phyloP scores from a whole-genome alignment of 2,888 invertebrate species.

The Flabesymbios commensalis region DNA sequence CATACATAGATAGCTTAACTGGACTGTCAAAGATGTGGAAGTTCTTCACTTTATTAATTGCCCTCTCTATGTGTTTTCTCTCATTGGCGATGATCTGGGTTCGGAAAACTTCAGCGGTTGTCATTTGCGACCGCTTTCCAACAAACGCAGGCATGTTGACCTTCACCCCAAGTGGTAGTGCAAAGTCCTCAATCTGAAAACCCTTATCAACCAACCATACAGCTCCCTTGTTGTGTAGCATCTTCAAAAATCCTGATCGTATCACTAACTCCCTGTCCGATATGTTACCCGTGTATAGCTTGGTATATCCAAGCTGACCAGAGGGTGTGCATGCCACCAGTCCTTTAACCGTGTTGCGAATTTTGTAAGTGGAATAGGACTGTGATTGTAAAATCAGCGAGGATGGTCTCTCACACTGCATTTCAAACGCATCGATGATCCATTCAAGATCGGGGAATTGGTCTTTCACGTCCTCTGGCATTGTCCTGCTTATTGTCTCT shows the following conservation, averaged over 20 bases:
- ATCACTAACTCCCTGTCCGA: constrained; percentile 12
- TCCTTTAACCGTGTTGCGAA: constrained; percentile 10
- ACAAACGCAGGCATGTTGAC: constrained; percentile 15
- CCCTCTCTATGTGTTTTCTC: not conserved
- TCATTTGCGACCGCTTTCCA: constrained; percentile 9
- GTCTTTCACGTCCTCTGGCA: constrained; percentile 10
- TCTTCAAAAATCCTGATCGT: constrained; percentile 9
- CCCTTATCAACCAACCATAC: constrained; percentile 16
- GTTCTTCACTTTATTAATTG: not conserved
- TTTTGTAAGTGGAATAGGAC: constrained; percentile 12
- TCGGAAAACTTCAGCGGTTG: constrained; percentile 4
- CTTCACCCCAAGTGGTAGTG: constrained; percentile 9
- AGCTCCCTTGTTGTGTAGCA: constrained; percentile 5
- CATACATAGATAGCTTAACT: not conserved
- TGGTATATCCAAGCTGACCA: constrained; percentile 15
- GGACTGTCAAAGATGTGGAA: not conserved
- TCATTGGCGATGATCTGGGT: constrained; percentile 11
- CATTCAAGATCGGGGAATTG: constrained; percentile 11
- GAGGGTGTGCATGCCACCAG: constrained; percentile 14
- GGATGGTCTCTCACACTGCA: constrained; percentile 1
- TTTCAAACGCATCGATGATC: constrained; percentile 19
- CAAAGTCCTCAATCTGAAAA: constrained; percentile 11
- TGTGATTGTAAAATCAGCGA: constrained; percentile 2
- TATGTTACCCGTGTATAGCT: constrained; percentile 19
- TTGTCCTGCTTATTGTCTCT: constrained; percentile 1